These are phyloP conservation scores for Dromococcyx pavoninus DNA, from an alignment of 2,797 vertebrate species.

Conservation along the genomic window DNA sequence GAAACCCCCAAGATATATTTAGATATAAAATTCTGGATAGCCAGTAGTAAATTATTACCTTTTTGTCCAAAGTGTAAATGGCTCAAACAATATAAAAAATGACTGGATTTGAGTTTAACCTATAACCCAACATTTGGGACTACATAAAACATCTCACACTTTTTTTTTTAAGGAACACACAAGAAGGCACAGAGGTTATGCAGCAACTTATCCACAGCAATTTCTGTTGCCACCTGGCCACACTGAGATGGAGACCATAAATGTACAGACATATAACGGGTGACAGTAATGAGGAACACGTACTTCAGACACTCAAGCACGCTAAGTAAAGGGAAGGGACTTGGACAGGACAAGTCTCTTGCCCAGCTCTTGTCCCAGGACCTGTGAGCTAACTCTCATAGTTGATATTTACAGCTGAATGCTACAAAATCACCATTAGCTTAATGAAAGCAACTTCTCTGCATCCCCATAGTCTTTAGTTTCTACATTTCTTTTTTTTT, in stretches of 20 bases:
- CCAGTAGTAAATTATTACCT: conserved; percentile 52
- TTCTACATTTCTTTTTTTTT: neutral
- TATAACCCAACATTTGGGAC: neutral
- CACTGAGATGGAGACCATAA: neutral
- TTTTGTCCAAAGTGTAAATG: conserved; percentile 15
- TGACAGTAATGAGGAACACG: fast-evolving
- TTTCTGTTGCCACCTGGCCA: neutral
- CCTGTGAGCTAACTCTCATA: neutral
- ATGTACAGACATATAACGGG: neutral
- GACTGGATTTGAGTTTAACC: conserved; percentile 10
- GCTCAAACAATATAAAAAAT: neutral
- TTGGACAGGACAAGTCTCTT: fast-evolving
- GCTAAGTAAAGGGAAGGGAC: neutral
- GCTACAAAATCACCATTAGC: neutral
- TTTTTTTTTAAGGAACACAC: neutral
- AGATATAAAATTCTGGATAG: conserved; percentile 60
- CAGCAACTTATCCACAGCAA: neutral
- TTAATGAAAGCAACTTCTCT: neutral
- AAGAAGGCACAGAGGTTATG: neutral
- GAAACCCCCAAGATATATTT: conserved; percentile 63
- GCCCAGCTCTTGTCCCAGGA: neutral
- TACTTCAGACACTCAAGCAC: neutral
- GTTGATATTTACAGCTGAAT: neutral
- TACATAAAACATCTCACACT: neutral
- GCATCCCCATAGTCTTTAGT: neutral